Evolutionary conservation across 1,140 invertebrate genomes (phyloP).

Genomic region (Tetramorium simillimum): DNA sequence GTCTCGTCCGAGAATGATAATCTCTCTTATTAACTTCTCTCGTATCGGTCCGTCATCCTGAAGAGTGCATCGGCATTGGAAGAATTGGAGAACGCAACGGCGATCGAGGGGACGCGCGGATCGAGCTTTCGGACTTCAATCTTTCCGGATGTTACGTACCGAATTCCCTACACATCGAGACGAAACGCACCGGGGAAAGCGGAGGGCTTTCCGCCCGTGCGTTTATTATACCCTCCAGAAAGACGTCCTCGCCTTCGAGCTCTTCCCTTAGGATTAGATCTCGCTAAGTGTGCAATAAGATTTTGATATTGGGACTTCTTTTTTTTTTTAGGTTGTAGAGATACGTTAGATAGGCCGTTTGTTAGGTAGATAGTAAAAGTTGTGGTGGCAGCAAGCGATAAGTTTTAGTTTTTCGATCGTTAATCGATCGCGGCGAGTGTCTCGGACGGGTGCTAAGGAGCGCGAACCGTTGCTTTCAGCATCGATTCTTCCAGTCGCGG

Average conservation of each 20-base stretch:
- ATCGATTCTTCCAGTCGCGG: constrained; percentile 11
- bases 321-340: constrained; percentile 23
- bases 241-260: constrained; percentile 61
- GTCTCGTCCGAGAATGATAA: not conserved
- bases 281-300: constrained; percentile 78
- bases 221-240: constrained; percentile 26
- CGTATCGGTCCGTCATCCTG: not conserved
- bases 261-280: constrained; percentile 57
- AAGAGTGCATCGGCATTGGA: constrained; percentile 25
- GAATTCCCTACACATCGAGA: not conserved
- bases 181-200: not conserved
- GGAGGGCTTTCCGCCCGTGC: not conserved
- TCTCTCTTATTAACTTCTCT: not conserved
- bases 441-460: not conserved
- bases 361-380: constrained; percentile 38
- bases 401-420: constrained; percentile 23
- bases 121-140: not conserved
- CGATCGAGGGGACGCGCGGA: not conserved
- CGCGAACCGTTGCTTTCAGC: not conserved
- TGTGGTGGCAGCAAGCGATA: constrained; percentile 42
- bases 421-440: constrained; percentile 1
- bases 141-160: not conserved
- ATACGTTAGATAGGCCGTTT: constrained; percentile 51
- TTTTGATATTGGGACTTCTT: constrained; percentile 58
- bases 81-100: constrained; percentile 23